Base-by-base conservation (phyloP, 2,113 vertebrate species). In the Perognathus longimembris region DNA sequence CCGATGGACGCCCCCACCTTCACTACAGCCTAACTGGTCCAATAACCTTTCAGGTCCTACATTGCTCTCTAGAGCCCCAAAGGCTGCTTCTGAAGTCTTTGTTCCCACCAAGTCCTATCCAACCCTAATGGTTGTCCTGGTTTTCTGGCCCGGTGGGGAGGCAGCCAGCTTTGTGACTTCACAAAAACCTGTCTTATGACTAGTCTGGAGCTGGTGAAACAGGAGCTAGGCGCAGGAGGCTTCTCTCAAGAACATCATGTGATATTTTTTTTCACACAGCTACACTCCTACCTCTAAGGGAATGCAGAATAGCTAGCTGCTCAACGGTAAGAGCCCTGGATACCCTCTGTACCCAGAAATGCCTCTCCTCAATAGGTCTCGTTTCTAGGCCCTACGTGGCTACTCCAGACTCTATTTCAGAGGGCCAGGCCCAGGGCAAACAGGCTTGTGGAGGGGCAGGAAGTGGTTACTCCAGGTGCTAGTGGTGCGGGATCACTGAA, bases 111-210 rank as follows among this genome's bases (percentile, higher is more conserved):
- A 66, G 66, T 40, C 61, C 80, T 50, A 9, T n/a, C 63, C 4
- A 45, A 63, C 36, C 17, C 28, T 71, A 34, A 57, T 90, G 79
- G 15, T 73, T 88, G n/a, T 76, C 63, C 84, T 59, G 42, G 24
- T 69, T 5, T 42, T 50, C 85, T 85, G 87, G 64, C 73, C 90
- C 24, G 71, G 6, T 40, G 17, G 70, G 36, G 75, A 81, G 73
- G 73, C 30, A 93, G 63, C 38, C 40, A 80, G 90, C 76, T 95
- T 94, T 93, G 89, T 97, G 96, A 97, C 95, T 96, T 96, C 96
- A 97, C 70, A 96, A 87, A 93, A 82, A 66, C 61, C 81, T 66
- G 84, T 61, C 69, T 70, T 94, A 87, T 96, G 94, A 92, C 91
- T 95, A 89, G 42, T 59, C 32, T 83, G 88, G 66, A 75, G 26